phyloP scores from a whole-genome alignment of 2,888 invertebrate species.

The Fragum fragum region DNA sequence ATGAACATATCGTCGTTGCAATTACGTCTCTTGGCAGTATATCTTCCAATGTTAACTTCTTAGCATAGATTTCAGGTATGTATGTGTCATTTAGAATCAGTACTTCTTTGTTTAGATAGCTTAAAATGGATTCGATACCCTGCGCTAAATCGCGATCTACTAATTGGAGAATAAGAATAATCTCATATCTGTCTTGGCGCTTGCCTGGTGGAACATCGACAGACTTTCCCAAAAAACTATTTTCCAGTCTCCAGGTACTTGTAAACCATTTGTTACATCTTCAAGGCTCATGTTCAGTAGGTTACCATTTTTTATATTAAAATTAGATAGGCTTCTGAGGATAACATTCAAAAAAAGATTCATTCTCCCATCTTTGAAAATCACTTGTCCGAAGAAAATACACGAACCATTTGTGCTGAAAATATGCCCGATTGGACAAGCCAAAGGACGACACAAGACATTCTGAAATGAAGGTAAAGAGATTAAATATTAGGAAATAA shows the following conservation, averaged over 20 bases:
- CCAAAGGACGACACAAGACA: background rate
- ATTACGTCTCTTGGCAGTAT: background rate
- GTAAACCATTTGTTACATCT: too few relatives aligned
- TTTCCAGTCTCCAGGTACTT: background rate
- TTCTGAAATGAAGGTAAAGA: background rate
- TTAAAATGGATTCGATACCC: background rate
- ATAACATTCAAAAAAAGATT: background rate
- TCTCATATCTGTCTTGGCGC: background rate
- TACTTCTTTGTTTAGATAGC: background rate
- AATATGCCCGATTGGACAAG: constrained; percentile 5
- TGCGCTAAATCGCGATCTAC: background rate
- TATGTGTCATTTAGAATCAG: background rate
- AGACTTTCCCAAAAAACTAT: background rate
- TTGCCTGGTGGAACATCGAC: background rate
- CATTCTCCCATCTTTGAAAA: background rate
- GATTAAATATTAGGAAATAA: too few relatives aligned
- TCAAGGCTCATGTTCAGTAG: too few relatives aligned
- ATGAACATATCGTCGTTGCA: background rate
- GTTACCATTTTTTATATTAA: too few relatives aligned
- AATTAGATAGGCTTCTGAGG: background rate
- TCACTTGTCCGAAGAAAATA: background rate
- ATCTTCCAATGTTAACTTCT: background rate
- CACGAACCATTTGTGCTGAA: background rate
- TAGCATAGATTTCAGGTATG: background rate
- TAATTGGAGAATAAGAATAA: background rate